Evolutionary conservation across 2,888 invertebrate genomes (phyloP).

Genomic region (Tinea semifulvella): DNA sequence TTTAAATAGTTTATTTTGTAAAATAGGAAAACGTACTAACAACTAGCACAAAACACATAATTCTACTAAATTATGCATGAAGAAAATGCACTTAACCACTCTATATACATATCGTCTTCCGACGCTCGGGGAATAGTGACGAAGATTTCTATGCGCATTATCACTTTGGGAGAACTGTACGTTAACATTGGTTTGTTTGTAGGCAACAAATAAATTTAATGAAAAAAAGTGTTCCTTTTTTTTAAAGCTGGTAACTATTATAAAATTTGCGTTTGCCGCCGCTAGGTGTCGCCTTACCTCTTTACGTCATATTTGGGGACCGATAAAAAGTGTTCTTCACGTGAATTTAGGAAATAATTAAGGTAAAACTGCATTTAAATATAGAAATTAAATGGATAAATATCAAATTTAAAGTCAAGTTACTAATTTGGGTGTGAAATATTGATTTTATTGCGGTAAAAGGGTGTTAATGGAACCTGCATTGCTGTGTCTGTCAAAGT

Average conservation of each 20-base stretch:
- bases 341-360: not conserved
- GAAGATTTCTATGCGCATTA: too few species aligned
- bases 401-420: not conserved
- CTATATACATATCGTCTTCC: too few species aligned
- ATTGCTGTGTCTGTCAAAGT: not conserved
- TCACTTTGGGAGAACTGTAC: too few species aligned
- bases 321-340: not conserved
- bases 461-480: not conserved
- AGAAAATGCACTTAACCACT: too few species aligned
- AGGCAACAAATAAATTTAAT: too few species aligned
- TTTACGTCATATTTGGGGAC: not conserved
- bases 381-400: not conserved
- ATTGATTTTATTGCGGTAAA: not conserved
- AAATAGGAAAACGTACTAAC: too few species aligned
- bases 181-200: too few species aligned
- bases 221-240: too few species aligned
- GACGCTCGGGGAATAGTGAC: too few species aligned
- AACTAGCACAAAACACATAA: too few species aligned
- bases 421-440: not conserved
- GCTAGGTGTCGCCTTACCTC: not conserved
- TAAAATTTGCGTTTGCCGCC: not conserved
- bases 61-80: too few species aligned
- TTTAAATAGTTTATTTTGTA: too few species aligned
- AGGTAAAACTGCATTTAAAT: not conserved
- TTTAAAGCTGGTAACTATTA: not conserved